Percentiles rank a stretch among this genome's conserved stretches.
phyloP scores from a whole-genome alignment of 2,888 invertebrate genomes.

The Salticus scenicus region DNA sequence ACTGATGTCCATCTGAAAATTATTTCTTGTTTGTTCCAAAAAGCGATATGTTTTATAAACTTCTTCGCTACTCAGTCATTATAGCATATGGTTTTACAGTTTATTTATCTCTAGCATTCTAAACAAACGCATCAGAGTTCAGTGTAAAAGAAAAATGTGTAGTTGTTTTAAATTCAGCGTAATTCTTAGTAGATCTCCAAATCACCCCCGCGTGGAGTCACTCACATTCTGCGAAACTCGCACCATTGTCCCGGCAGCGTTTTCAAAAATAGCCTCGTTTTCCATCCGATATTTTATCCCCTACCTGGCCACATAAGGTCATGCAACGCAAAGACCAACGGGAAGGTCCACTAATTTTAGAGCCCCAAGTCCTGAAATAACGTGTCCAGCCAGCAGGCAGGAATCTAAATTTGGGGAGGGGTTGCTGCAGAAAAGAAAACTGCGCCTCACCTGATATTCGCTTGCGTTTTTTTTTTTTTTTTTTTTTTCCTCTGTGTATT shows the following conservation, averaged over 20 bases:
- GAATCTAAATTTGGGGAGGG: constrained; percentile 57
- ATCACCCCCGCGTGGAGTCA: background rate
- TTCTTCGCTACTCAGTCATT: no score
- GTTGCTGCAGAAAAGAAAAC: constrained; percentile 27
- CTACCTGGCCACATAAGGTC: constrained; percentile 69
- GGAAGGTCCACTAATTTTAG: constrained; percentile 68
- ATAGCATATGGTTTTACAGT: no score
- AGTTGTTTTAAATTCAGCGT: no score
- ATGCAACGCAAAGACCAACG: constrained; percentile 53
- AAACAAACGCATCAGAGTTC: no score
- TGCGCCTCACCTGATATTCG: background rate
- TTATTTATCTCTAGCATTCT: no score
- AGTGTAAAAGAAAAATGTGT: no score
- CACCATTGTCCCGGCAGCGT: background rate
- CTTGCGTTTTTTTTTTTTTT: no score
- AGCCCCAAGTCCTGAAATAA: constrained; percentile 45
- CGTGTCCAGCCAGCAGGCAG: constrained; percentile 57
- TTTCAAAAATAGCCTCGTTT: background rate
- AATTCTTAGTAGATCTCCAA: no score
- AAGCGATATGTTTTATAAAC: no score
- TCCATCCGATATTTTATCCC: constrained; percentile 11
- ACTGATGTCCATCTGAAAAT: no score
- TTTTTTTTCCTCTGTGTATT: no score
- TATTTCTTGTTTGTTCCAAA: no score
- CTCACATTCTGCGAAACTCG: background rate